phyloP scores from a whole-genome alignment of 2,113 vertebrate species.

The Brienomyrus longianalis region DNA sequence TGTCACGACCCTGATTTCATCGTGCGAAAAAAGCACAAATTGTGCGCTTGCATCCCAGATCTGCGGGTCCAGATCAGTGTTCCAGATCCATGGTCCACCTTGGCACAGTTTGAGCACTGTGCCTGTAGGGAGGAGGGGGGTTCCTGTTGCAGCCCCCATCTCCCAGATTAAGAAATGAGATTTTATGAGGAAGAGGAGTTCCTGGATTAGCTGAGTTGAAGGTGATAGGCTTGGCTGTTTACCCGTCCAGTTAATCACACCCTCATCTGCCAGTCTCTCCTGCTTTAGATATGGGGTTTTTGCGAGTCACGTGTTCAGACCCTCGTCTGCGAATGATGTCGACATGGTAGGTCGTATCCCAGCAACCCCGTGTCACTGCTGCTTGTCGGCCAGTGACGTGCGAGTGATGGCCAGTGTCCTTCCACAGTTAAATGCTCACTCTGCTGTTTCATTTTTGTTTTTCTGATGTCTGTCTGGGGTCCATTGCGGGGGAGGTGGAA shows the following conservation, averaged over 20 bases:
- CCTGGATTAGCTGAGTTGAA: background rate
- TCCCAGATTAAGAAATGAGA: background rate
- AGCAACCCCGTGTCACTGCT: background rate
- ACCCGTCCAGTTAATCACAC: background rate
- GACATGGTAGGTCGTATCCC: background rate
- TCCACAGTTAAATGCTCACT: background rate
- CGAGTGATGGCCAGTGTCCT: background rate
- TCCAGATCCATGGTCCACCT: background rate
- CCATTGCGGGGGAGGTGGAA: background rate
- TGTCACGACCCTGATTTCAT: background rate
- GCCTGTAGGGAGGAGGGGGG: background rate
- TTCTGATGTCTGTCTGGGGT: background rate
- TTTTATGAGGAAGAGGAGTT: background rate
- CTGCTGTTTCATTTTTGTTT: background rate
- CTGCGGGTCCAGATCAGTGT: background rate
- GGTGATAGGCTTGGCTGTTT: background rate
- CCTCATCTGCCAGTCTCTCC: background rate
- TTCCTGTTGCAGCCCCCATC: background rate
- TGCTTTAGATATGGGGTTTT: background rate
- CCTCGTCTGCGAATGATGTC: background rate
- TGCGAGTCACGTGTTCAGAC: background rate
- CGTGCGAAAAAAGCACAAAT: background rate
- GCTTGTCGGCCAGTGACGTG: background rate
- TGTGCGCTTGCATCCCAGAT: background rate
- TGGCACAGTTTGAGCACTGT: background rate